Evolutionary conservation across 64 coral and sea anemone species (phyloP), one percentile per base, ranked within the genome.

Genomic region (Trachythela sp.): DNA sequence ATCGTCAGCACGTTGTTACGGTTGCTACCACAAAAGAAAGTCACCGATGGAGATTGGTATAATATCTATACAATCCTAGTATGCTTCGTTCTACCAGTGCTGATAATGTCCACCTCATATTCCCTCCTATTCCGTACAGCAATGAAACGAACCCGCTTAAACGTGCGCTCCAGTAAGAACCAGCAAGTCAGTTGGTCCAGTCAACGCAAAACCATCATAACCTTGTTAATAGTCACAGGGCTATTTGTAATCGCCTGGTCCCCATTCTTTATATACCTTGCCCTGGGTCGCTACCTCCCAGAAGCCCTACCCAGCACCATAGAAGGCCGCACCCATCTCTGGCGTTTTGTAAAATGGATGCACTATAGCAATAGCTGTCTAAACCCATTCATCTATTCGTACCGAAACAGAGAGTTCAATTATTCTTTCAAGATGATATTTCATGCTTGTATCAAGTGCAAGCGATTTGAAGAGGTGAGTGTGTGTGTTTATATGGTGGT

Each of bases 21-120:
- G 40, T 90, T 92, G 11, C 50, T 94, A 32, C 92, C 92, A 36
- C 89, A 54, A n/a, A 9, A 85, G 6, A 86, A 40, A 29, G 89
- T 87, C 88, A 83, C 54, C 8, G 88, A 89, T 36, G 90, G 64
- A 13, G 75, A 80, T 14, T 80, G 75, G 75, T 97, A 94, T 48
- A 97, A 92, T 1, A 56, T 97, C 34, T 48, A 92, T 13, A 94
- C 92, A 92, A 90, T 85, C 10, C 60, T 88, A 0, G 94, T 92
- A 0, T 92, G 95, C 18, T 97, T 97, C 58, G 45, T 94, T 38
- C 70, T 94, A 4, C 95, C 95, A 2, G 84, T 97, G n/a, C 0
- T 92, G 6, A 90, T 97, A 22, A 97, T 94, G 36, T n/a, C 90
- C 30, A 39, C 89, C 2, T 90, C 95, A 1, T 97, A 80, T 39